Evolutionary conservation across 2,888 invertebrate species (phyloP), one percentile per base, ranked within the genome.

Genomic region (Stegana nigrithorax): DNA sequence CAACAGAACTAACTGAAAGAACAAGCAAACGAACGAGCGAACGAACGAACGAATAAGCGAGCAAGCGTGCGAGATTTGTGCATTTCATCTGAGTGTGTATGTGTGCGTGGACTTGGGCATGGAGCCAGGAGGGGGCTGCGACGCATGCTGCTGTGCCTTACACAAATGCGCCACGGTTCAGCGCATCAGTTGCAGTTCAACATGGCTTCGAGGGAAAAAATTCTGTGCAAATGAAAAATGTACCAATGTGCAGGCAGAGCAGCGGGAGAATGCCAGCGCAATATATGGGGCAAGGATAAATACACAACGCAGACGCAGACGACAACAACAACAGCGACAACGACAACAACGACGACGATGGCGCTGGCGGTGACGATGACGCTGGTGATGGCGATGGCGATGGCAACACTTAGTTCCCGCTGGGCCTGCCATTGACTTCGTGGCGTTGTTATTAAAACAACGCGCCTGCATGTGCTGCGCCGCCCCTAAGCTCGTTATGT

Each of bases 281-380:
- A 57, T 50, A 57, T 57, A 62, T 62, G 57, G 45, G 47, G 56
- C 62, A 62, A 57, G 57, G 57, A 57, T 62, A 36, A 62, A 36
- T 57, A 25, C 58, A 6, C 55, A 17, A 36, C 25, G 12, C 58
- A 26, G 19, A 14, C 7, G 44, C 10, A 19, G n/a, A 17, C 10
- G 6, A 10, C 44, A 44, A 17, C 44, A 21, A 6, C n/a, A 44
- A 44, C 44, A 8, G 17, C 44, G n/a, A 3, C 36, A 4, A 10
- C 36, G n/a, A 32, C 32, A n/a, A n/a, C 3, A n/a, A 32, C 32
- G 2, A n/a, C 12, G 12, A 12, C n/a, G n/a, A n/a, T n/a, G n/a
- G n/a, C n/a, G n/a, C n/a, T n/a, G n/a, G n/a, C n/a, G n/a, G n/a
- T n/a, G n/a, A n/a, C n/a, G n/a, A n/a, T n/a, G n/a, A n/a, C n/a